Conservation (phyloP, 2,797 vertebrate genomes). For the Salarias fasciatus region DNA sequence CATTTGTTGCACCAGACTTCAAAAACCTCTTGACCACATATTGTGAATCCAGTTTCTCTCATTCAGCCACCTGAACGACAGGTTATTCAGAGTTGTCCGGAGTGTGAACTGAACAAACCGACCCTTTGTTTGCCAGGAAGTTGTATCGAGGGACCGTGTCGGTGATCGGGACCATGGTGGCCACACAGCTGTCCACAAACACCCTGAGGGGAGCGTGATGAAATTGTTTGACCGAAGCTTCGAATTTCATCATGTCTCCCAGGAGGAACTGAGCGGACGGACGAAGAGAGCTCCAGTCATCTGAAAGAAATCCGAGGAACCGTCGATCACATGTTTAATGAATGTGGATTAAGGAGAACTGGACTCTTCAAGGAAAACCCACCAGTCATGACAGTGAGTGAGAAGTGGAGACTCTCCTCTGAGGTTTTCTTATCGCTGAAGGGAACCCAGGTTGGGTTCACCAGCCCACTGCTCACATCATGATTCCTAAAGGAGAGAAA, state of each 20-base stretch:
- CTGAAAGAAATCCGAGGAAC: slow-evolving; percentile 26
- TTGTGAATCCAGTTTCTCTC: too few relatives aligned
- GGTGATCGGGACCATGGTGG: slow-evolving; percentile 43
- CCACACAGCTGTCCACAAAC: slow-evolving; percentile 71
- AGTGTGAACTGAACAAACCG: too few relatives aligned
- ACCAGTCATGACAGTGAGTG: slow-evolving; percentile 61
- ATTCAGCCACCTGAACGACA: too few relatives aligned
- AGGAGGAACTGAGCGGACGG: slow-evolving; percentile 44
- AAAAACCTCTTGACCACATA: too few relatives aligned
- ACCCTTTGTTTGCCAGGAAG: slow-evolving; percentile 68
- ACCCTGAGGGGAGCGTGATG: slow-evolving; percentile 63
- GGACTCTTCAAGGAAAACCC: too few relatives aligned
- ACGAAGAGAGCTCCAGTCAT: slow-evolving; percentile 57
- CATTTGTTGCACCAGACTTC: too few relatives aligned
- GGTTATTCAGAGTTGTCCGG: too few relatives aligned
- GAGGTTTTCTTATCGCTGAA: slow-evolving; percentile 12
- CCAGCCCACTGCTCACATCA: slow-evolving; percentile 40
- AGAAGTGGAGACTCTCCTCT: slow-evolving; percentile 59
- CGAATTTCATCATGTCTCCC: slow-evolving; percentile 70
- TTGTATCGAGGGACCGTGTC: slow-evolving; percentile 61
- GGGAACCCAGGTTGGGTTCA: slow-evolving; percentile 58
- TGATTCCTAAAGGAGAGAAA: slow-evolving; percentile 39
- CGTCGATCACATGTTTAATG: too few relatives aligned
- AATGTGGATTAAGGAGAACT: too few relatives aligned
- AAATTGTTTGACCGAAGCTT: slow-evolving; percentile 61